Evolutionary conservation across 1,140 invertebrate genomes (phyloP).

Genomic region (Neodiprion pinetum): DNA sequence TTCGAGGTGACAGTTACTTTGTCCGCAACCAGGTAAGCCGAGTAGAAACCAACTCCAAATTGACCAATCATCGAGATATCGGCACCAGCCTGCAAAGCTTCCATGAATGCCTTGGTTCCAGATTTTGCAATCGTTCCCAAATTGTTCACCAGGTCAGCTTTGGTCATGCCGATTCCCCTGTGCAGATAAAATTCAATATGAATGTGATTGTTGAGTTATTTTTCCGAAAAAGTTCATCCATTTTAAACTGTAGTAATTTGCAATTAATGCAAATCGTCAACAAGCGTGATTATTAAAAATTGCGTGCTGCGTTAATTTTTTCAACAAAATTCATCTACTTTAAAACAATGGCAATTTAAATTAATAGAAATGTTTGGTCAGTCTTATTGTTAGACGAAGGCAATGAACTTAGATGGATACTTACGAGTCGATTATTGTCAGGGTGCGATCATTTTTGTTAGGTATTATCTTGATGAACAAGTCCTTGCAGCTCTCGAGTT

Average conservation of each 20-base stretch:
- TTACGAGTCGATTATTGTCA: slow-evolving; percentile 88
- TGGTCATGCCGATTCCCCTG: slow-evolving; percentile 93
- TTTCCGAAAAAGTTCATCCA: background rate
- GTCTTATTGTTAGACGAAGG: background rate
- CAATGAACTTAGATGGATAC: slow-evolving; percentile 11
- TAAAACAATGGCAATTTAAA: too few species aligned
- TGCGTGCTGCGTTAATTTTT: too few species aligned
- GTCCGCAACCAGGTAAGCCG: slow-evolving; percentile 93
- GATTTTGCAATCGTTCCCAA: slow-evolving; percentile 96
- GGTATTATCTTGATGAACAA: slow-evolving; percentile 91
- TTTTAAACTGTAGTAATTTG: background rate
- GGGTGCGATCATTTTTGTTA: slow-evolving; percentile 86
- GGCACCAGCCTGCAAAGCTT: slow-evolving; percentile 91
- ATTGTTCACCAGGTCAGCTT: slow-evolving; percentile 95
- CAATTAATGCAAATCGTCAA: too few species aligned
- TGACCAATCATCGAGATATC: slow-evolving; percentile 98
- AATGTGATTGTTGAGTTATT: background rate
- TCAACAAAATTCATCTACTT: too few species aligned
- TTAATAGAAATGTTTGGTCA: too few species aligned
- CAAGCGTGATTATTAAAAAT: too few species aligned
- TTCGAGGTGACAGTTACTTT: slow-evolving; percentile 90
- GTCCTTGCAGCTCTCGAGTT: slow-evolving; percentile 86
- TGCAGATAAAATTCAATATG: background rate
- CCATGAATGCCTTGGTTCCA: slow-evolving; percentile 97
- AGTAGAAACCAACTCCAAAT: slow-evolving; percentile 98